Evolutionary conservation across 2,888 invertebrate species (phyloP), one percentile per base, ranked within the genome.

Genomic region (Caenorhabditis wallacei): DNA sequence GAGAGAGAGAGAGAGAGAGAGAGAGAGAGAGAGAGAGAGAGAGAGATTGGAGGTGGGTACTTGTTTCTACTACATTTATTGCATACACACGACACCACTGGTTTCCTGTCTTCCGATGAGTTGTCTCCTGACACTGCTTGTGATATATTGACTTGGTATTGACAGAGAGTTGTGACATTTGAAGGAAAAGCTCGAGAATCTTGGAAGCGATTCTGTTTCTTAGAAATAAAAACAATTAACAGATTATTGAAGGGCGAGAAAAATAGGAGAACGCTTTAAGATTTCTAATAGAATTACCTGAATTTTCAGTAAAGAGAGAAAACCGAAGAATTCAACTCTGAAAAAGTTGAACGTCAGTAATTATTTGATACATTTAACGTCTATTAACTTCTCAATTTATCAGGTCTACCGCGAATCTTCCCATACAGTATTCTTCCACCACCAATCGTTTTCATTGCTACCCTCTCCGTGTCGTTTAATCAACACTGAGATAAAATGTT

Each of bases 21-120:
- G 53, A 24, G n/a, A n/a, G n/a, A n/a, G n/a, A n/a, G n/a, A n/a
- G n/a, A n/a, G n/a, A n/a, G n/a, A n/a, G n/a, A 71, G 24, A 51
- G 30, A 51, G 51, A 24, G n/a, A n/a, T n/a, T 16, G 8, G 40
- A 24, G 43, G 46, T 54, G 64, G n/a, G 56, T 56, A 76, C 76
- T 76, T 76, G 76, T 76, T 76, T 59, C 76, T 61, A 69, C 76
- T 69, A 76, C 75, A 75, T 75, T 68, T 75, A 75, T 75, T 57
- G 56, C 64, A 46, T 43, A 63, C 53, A 54, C 46, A 72, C 53
- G 48, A 54, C 51, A 72, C 53, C 59, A 54, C 51, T 30, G 37
- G 18, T 66, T 24, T 30, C 18, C 30, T 48, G 48, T 53, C 48
- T n/a, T 16, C 30, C 13, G 43, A 18, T n/a, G 37, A 51, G 59